phyloP scores from a whole-genome alignment of 1,140 invertebrate genomes.

The Trichonephila inaurata region DNA sequence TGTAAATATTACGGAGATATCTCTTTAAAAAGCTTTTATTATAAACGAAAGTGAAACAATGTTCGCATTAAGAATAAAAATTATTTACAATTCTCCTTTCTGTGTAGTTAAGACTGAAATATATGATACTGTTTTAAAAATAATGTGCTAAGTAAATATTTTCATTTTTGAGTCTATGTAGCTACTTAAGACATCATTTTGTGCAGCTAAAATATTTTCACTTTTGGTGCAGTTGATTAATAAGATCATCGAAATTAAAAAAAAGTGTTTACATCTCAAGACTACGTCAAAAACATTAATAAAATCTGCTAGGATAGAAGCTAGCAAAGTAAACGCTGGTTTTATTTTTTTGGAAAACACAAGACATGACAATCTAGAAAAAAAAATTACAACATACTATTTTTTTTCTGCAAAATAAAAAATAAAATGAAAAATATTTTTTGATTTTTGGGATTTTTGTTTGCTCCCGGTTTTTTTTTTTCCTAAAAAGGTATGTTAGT shows the following conservation, averaged over 20 bases:
- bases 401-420: slow-evolving; percentile 7
- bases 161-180: too few species aligned
- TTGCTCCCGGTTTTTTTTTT: slow-evolving; percentile 12
- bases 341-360: not conserved
- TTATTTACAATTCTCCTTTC: too few species aligned
- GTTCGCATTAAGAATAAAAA: too few species aligned
- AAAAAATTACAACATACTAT: slow-evolving; percentile 15
- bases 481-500: slow-evolving; percentile 4
- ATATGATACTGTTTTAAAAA: too few species aligned
- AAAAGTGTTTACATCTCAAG: not conserved
- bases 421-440: slow-evolving; percentile 70
- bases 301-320: not conserved
- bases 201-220: too few species aligned
- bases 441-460: slow-evolving; percentile 47
- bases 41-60: too few species aligned
- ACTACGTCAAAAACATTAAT: not conserved
- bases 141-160: too few species aligned
- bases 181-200: too few species aligned
- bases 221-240: too few species aligned
- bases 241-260: not conserved
- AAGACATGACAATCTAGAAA: not conserved
- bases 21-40: too few species aligned
- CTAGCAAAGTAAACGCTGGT: not conserved
- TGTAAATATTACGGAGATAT: too few species aligned
- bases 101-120: too few species aligned